Evolutionary conservation across 1,140 invertebrate species (phyloP), one percentile per base, ranked within the genome.

Genomic region (Leptinotarsa lineolata): DNA sequence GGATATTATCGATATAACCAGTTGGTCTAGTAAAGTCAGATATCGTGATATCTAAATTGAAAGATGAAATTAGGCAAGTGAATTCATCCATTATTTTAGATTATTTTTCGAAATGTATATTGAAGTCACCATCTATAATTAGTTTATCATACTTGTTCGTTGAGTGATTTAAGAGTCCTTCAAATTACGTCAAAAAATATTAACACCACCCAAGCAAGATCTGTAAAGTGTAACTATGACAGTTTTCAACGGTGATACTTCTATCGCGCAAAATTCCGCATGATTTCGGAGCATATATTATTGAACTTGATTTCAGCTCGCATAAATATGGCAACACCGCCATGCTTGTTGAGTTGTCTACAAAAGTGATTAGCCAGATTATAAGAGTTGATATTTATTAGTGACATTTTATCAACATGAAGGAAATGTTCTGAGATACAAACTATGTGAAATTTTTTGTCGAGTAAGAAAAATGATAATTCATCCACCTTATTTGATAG

Each of bases 1-100:
- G 5, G n/a, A 68, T 68, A 68, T 68, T 68, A 22, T 68, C 66
- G 45, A 68, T 21, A 68, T 39, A 68, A 18, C 30, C 18, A 16
- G 66, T 20, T 45, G 66, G 45, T 16, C 30, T 68, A n/a, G 66
- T 48, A n/a, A 45, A 68, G 21, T 68, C 66, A 15, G 66, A 68
- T n/a, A 68, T 45, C 4, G 30, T 45, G 3, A 68, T 46, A 22
- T 48, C 30, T 20, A 48, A n/a, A 18, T 45, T 15, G 39, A 39
- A 65, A 21, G 63, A 65, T 11, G 22, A 16, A 13, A 65, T 12
- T 22, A 39, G 15, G 11, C 21, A 22, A 39, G 15, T 15, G 8
- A 65, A 39, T 16, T 65, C 18, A 65, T 16, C 30, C 12, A 65
- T 15, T 12, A 30, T 39, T 21, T 11, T 5, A 12, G 63, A 24